Base-by-base conservation (phyloP, 2,797 vertebrate species). In the Sebastes minor region DNA sequence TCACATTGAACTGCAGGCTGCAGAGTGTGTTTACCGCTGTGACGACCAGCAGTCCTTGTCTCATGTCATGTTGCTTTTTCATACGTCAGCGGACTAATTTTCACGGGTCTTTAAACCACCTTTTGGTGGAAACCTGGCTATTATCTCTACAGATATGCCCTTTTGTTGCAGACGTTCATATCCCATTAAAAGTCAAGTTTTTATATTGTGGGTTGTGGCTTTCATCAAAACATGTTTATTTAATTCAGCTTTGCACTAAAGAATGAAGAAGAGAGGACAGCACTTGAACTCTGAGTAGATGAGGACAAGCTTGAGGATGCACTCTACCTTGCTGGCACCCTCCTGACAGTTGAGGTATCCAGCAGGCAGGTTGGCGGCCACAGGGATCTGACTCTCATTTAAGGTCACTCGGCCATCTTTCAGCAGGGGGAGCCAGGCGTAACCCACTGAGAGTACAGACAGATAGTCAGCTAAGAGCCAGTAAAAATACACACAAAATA, bases 301-400 rank as follows among this genome's bases (percentile, higher is more conserved):
- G 3, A 71, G 8, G 28, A 27, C 22, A 66, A 68, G 9, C 52
- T 8, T 10, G 4, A 63, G 9, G 77, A 70, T 32, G 33, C 1
- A 16, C 75, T 71, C 80, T 95, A 99, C 98, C 97, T 98, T 98
- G 95, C 94, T 95, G 87, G 95, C 83, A 2, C 95, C 96, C 73
- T 99, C 98, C 88, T 96, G 97, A 88, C 94, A 97, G 93, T 90
- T 96, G 57, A 99, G 97, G 93, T 99, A 99, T 84, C 98, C 98
- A 6, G 96, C 86, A 0, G 98, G 97, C 88, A 98, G 96, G 87
- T 96, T 97, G 72, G 96, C 96, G 1, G 98, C 96, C 56, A 99
- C 97, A 0, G 97, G 93, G 82, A 97, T 85, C 35, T 98, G 96
- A 73, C 96, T 97, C 67, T 99, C 98, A 8, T 94, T 98, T 70